Percentiles rank a stretch among this genome's conserved stretches.
Conservation (phyloP, 2,113 vertebrate species). For the Neofelis nebulosa region DNA sequence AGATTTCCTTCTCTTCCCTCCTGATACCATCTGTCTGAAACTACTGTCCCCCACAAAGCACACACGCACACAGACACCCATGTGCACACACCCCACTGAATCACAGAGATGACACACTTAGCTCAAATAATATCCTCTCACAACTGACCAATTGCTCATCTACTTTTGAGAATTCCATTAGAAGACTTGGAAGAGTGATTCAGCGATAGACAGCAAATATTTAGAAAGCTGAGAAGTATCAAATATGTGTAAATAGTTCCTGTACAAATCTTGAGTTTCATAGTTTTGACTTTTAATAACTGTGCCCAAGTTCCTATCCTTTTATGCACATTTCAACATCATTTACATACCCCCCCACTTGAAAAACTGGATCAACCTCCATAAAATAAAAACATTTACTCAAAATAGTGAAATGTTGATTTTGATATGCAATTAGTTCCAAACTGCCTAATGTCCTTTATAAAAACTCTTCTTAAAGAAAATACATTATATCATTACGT, state of each 20-base stretch:
- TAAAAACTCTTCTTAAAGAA: constrained; percentile 45
- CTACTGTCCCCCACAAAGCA: not conserved
- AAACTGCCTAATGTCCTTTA: constrained; percentile 24
- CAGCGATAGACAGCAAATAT: constrained; percentile 55
- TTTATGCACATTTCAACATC: constrained; percentile 9
- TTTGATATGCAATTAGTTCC: constrained; percentile 5
- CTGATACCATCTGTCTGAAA: constrained; percentile 46
- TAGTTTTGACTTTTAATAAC: constrained; percentile 38
- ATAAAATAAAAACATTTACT: constrained; percentile 23
- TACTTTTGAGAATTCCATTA: constrained; percentile 59
- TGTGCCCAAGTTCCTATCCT: not conserved
- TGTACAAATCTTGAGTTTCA: constrained; percentile 50
- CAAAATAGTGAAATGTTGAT: constrained; percentile 44
- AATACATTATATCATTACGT: constrained; percentile 1
- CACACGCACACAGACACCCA: not conserved
- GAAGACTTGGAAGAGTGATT: constrained; percentile 51
- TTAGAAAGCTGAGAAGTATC: constrained; percentile 59
- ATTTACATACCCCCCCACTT: not conserved
- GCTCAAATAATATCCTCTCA: constrained; percentile 51
- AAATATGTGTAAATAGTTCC: constrained; percentile 44
- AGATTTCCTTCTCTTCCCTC: constrained; percentile 32
- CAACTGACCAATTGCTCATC: constrained; percentile 62
- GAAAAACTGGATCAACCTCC: not conserved
- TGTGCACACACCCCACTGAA: constrained; percentile 57
- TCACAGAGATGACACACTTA: constrained; percentile 63